Percentiles rank a stretch among this genome's conserved stretches.
phyloP scores from a whole-genome alignment of 1,140 invertebrate species.

The Caenorhabditis inopinata region DNA sequence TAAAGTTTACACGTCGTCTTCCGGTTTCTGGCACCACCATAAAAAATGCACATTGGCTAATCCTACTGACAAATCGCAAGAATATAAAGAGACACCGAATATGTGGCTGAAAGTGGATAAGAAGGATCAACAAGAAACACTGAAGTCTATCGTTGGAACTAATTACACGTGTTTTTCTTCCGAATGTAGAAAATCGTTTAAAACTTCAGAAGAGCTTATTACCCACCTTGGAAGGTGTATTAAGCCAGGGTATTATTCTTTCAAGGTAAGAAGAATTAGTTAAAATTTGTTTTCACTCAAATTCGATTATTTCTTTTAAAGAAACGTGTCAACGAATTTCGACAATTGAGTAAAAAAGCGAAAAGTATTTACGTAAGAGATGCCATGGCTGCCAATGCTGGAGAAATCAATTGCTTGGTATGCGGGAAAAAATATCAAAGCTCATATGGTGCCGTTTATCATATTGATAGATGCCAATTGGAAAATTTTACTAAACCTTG shows the following conservation, averaged over 20 bases:
- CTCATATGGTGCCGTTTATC: neutral
- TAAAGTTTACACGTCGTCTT: neutral
- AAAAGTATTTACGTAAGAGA: neutral
- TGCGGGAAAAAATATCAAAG: neutral
- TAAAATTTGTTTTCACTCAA: too few relatives aligned
- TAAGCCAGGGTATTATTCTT: neutral
- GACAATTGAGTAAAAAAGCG: neutral
- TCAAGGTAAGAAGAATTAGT: too few relatives aligned
- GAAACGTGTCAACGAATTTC: neutral
- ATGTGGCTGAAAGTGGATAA: neutral
- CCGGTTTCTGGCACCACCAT: neutral
- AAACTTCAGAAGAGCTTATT: neutral
- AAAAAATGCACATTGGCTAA: neutral
- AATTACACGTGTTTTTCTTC: neutral
- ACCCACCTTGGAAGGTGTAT: neutral
- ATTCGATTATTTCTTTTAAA: neutral
- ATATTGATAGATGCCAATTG: conserved; percentile 16
- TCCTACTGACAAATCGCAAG: neutral
- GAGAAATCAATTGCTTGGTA: neutral
- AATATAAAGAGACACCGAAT: neutral
- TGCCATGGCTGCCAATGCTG: neutral
- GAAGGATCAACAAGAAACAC: neutral
- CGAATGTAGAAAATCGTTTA: neutral
- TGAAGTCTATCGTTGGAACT: neutral
- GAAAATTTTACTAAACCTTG: neutral